Base-by-base conservation (phyloP, 2,113 vertebrate species). In the Vidua macroura region DNA sequence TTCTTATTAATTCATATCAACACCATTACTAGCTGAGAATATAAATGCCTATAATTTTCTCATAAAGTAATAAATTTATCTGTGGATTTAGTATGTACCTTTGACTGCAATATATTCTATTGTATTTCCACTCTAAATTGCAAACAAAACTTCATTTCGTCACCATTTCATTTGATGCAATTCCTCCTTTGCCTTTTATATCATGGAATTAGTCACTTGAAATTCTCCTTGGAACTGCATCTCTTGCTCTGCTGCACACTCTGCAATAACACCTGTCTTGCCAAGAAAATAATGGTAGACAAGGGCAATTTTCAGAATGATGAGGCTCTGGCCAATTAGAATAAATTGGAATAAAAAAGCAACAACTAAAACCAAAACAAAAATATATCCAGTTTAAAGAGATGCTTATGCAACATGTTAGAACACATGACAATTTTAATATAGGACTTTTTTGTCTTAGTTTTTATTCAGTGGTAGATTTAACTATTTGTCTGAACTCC, bases 41-140 rank as follows among this genome's bases (percentile, higher is more conserved):
- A 88, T 13, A 92, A 96, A 90, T 95, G 2, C 76, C 74, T 92
- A 46, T 94, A 86, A 95, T 95, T 96, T 96, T 3, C 75, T 93
- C 60, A 82, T 84, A 67, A 91, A 68, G 22, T 64, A 93, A 87
- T 87, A 58, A 43, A 79, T 69, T 82, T 69, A 72, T 83, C 89
- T 86, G 33, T 89, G 46, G 27, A 53, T 76, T 21, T 41, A 75
- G 11, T 53, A 37, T 17, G 43, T 69, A 70, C 22, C 37, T 93
- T 87, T 92, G 58, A 55, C 74, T 84, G 58, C 39, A 93, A 49
- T 87, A 41, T 20, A 60, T 79, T 92, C 56, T 84, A 25, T 85
- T 95, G 19, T 68, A 62, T 85, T 96, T 95, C 44, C 48, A 60
- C 15, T 77, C 22, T 92, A 82, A 72, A n/a, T 86, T 81, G 66